phyloP scores from a whole-genome alignment of 92 coral and sea anemone genomes.

The Phenganax marumi region DNA sequence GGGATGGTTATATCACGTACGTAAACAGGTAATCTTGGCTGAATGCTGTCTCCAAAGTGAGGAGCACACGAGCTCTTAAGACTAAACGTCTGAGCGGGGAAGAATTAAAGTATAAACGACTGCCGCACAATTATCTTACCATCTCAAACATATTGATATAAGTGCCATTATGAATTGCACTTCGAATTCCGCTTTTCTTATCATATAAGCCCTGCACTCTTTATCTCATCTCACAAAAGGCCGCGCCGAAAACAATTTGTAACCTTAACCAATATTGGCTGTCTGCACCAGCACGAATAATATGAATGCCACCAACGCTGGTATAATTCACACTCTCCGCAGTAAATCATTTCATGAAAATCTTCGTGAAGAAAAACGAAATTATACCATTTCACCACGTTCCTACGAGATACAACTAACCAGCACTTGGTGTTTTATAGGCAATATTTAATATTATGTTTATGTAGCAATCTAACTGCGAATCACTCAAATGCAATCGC shows the following conservation, averaged over 20 bases:
- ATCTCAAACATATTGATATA: slow-evolving; percentile 8
- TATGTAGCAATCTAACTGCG: neutral
- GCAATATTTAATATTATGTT: neutral
- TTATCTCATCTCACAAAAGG: neutral
- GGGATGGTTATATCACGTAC: no score
- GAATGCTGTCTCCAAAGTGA: no score
- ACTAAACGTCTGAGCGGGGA: neutral
- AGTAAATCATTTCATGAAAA: no score
- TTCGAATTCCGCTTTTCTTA: slow-evolving; percentile 23
- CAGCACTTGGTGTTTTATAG: no score
- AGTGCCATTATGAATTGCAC: slow-evolving; percentile 12
- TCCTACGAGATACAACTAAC: no score
- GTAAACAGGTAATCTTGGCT: no score
- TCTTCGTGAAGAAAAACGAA: no score
- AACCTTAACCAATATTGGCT: no score
- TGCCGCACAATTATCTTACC: neutral
- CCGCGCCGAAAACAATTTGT: neutral
- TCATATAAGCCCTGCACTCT: neutral
- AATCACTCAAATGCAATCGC: slow-evolving; percentile 9
- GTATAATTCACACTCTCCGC: no score
- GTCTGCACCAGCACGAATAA: no score
- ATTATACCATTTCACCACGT: no score
- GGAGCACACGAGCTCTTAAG: neutral
- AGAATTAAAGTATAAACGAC: neutral
- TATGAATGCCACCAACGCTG: no score